phyloP scores from a whole-genome alignment of 2,888 invertebrate species.

The Tribolium freemani region DNA sequence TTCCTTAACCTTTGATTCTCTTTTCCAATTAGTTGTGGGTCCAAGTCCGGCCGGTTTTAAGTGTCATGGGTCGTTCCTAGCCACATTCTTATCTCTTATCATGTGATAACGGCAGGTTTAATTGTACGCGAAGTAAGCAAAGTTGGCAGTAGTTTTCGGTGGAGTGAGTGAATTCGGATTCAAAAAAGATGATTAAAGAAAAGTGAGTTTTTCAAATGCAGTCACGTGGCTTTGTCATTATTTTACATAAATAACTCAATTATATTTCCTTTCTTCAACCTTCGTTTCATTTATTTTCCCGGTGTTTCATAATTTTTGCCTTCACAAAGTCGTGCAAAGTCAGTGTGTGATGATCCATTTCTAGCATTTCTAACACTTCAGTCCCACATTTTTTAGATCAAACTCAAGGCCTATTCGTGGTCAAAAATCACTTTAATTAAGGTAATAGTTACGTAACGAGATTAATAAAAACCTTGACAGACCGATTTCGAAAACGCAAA shows the following conservation, averaged over 20 bases:
- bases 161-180: neutral
- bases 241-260: conserved; percentile 19
- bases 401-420: neutral
- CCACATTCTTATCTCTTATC: conserved; percentile 30
- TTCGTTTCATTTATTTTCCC: conserved; percentile 9
- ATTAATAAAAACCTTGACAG: neutral
- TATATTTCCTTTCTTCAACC: conserved; percentile 26
- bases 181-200: neutral
- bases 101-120: conserved; percentile 31
- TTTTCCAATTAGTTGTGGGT: conserved; percentile 4
- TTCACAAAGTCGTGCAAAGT: neutral
- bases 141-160: conserved; percentile 11
- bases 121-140: conserved; percentile 5
- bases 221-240: conserved; percentile 14
- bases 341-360: conserved; percentile 16
- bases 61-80: conserved; percentile 6
- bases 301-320: neutral
- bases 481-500: conserved; percentile 12
- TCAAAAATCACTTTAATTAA: conserved; percentile 4
- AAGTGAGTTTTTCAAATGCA: conserved; percentile 12
- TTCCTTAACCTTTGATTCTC: conserved; percentile 28
- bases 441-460: conserved; percentile 22
- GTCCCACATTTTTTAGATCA: too few species aligned
- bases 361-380: neutral
- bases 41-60: conserved; percentile 26